phyloP scores from a whole-genome alignment of 2,888 invertebrate genomes.

The Coelopa pilipes region DNA sequence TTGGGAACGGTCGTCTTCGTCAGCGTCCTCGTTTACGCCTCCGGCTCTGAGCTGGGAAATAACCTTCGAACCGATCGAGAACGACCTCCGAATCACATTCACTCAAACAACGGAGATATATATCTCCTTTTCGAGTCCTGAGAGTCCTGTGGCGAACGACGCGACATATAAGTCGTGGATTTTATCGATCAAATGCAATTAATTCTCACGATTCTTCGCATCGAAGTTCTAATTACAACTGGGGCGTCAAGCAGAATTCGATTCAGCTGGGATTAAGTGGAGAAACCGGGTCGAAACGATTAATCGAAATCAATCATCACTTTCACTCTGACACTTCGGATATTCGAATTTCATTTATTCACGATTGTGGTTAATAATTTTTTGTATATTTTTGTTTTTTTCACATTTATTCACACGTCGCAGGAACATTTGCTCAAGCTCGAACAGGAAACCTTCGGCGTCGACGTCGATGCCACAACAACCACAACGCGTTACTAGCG shows the following conservation, averaged over 20 bases:
- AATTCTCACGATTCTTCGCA: slow-evolving; percentile 38
- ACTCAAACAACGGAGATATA: background rate
- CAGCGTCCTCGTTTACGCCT: too few relatives aligned
- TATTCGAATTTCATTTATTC: background rate
- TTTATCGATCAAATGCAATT: slow-evolving; percentile 55
- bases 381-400: background rate
- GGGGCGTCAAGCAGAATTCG: too few relatives aligned
- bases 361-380: background rate
- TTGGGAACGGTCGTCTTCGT: too few relatives aligned
- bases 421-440: background rate
- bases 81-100: too few relatives aligned
- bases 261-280: too few relatives aligned
- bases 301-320: background rate
- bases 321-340: background rate
- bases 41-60: too few relatives aligned
- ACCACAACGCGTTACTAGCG: slow-evolving; percentile 58
- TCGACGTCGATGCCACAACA: slow-evolving; percentile 55
- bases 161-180: slow-evolving; percentile 10
- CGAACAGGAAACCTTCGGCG: slow-evolving; percentile 1
- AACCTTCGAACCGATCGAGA: too few relatives aligned
- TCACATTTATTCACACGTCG: background rate
- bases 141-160: background rate
- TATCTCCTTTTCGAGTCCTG: background rate
- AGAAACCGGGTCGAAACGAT: background rate
- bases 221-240: slow-evolving; percentile 11